phyloP scores from a whole-genome alignment of 2,888 invertebrate genomes.

The Cordilura impudica region DNA sequence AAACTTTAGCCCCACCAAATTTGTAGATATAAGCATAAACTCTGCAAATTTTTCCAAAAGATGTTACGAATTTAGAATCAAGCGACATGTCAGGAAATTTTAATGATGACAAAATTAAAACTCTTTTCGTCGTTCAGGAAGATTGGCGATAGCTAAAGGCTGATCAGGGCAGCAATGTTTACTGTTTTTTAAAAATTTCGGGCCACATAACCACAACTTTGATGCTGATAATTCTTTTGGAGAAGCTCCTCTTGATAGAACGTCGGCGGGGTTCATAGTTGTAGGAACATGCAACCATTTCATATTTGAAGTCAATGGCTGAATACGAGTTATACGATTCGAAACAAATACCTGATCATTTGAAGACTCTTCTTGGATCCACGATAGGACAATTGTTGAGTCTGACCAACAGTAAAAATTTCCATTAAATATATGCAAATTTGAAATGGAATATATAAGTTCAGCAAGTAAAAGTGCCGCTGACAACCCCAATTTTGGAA shows the following conservation, averaged over 20 bases:
- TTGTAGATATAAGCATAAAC: neutral
- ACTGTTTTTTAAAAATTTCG: neutral
- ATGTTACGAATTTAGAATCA: slow-evolving; percentile 12
- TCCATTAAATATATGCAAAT: neutral
- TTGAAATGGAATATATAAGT: neutral
- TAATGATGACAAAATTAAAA: slow-evolving; percentile 3
- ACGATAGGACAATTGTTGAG: slow-evolving; percentile 46
- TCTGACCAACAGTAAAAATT: slow-evolving; percentile 49
- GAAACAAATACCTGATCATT: slow-evolving; percentile 12
- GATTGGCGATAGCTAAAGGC: neutral
- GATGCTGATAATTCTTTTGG: slow-evolving; percentile 15
- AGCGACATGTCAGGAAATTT: neutral
- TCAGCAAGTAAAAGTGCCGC: slow-evolving; percentile 24
- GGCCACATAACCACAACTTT: slow-evolving; percentile 28
- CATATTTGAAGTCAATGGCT: slow-evolving; percentile 27
- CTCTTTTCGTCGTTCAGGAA: slow-evolving; percentile 33
- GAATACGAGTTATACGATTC: slow-evolving; percentile 15
- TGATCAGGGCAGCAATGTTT: slow-evolving; percentile 12
- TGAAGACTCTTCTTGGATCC: slow-evolving; percentile 32
- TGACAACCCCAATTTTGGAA: slow-evolving; percentile 57
- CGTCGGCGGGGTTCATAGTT: slow-evolving; percentile 34
- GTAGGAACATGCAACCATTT: slow-evolving; percentile 31
- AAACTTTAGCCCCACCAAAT: neutral
- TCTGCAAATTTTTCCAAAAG: slow-evolving; percentile 2
- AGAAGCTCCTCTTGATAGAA: slow-evolving; percentile 37